A percentile compares a stretch with the other conserved stretches of the same genome.
These are phyloP conservation scores for Anser cygnoides DNA, from an alignment of 2,113 vertebrate species.

Conservation along the genomic window DNA sequence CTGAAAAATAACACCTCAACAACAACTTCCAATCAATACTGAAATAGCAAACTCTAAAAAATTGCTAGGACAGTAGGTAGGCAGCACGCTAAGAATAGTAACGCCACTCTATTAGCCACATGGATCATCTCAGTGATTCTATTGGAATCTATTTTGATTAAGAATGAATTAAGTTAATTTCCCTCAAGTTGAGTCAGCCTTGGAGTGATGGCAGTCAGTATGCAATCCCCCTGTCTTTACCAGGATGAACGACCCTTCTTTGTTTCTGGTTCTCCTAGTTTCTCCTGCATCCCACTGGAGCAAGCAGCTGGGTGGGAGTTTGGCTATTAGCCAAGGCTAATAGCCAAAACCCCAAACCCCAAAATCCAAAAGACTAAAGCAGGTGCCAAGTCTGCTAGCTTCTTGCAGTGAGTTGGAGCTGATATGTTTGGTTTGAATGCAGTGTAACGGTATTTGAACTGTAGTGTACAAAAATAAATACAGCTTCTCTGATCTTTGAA, in stretches of 20 bases:
- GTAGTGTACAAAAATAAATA: neutral
- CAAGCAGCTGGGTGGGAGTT: neutral
- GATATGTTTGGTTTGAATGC: neutral
- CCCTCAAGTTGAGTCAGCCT: neutral
- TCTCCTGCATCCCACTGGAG: neutral
- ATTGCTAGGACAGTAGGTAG: neutral
- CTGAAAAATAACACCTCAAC: neutral
- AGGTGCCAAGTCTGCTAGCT: neutral
- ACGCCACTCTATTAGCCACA: neutral
- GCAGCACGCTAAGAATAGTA: neutral
- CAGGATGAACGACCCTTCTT: neutral
- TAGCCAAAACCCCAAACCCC: too few species aligned
- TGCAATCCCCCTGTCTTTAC: neutral
- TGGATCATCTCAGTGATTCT: neutral
- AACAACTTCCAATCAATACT: neutral
- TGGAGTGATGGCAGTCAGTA: neutral
- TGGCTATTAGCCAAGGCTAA: neutral
- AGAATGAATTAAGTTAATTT: neutral
- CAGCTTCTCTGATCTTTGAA: neutral
- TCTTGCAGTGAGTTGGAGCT: neutral
- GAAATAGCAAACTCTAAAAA: neutral
- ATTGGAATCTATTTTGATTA: neutral
- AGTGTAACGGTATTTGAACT: neutral
- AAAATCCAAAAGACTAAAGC: neutral
- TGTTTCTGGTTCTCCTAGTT: neutral